These are phyloP conservation scores for Trogon surrucura DNA, from an alignment of 2,113 vertebrate species.

Conservation along the genomic window DNA sequence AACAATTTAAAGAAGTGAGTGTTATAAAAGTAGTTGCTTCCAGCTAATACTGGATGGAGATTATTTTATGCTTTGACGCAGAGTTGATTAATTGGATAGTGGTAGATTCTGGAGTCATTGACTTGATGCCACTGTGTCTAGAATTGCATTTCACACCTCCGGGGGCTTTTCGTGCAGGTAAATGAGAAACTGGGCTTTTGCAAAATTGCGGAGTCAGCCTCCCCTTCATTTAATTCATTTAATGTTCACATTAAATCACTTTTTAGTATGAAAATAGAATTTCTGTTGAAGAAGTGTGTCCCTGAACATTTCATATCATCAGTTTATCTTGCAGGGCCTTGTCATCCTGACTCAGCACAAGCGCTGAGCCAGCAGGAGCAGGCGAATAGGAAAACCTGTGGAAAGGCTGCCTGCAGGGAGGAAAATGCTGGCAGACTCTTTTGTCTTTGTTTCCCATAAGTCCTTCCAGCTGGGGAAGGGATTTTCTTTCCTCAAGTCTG, in stretches of 20 bases:
- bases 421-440: background rate
- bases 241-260: background rate
- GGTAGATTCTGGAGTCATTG: background rate
- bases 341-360: background rate
- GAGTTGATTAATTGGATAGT: background rate
- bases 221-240: too few relatives aligned
- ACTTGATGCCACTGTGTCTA: background rate
- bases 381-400: background rate
- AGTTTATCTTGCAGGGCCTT: rapidly evolving
- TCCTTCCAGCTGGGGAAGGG: background rate
- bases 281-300: background rate
- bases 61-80: background rate
- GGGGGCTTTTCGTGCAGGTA: background rate
- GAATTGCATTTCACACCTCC: background rate
- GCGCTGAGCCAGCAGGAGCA: background rate
- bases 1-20: background rate
- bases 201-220: background rate
- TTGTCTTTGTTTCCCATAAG: background rate
- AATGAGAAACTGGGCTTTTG: background rate
- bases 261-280: background rate
- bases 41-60: background rate
- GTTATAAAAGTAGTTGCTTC: background rate
- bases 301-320: background rate
- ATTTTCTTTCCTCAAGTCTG: background rate
- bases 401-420: background rate